A percentile compares a stretch with the other conserved stretches of the same genome.
These are phyloP conservation scores for Stenolophus ochropezus DNA, from an alignment of 2,888 invertebrate species.

Conservation along the genomic window DNA sequence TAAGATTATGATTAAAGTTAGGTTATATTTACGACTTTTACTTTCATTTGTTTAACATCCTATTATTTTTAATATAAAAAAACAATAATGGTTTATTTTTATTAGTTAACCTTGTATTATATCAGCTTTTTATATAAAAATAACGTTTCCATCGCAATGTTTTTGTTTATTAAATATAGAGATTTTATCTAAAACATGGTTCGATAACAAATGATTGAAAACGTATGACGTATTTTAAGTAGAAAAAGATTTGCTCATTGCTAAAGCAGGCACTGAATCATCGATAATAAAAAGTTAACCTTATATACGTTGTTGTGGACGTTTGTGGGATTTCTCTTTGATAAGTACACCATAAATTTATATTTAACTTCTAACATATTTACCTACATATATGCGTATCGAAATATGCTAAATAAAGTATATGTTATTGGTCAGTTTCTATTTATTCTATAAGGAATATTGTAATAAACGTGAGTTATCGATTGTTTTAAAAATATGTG, in stretches of 20 bases:
- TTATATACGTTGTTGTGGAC: slow-evolving; percentile 21
- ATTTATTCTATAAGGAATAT: too few species aligned
- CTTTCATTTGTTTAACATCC: too few species aligned
- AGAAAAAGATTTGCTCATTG: slow-evolving; percentile 35
- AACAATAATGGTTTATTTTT: background rate
- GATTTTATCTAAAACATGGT: slow-evolving; percentile 2
- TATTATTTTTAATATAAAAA: too few species aligned
- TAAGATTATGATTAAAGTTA: too few species aligned
- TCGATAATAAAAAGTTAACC: slow-evolving; percentile 33
- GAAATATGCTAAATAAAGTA: background rate
- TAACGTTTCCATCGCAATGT: background rate
- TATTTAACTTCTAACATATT: background rate
- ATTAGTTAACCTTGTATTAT: background rate
- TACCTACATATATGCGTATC: background rate
- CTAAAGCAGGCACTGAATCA: slow-evolving; percentile 37
- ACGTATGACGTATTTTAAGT: slow-evolving; percentile 22
- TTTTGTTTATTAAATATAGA: background rate
- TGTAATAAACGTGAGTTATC: too few species aligned
- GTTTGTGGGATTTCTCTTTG: background rate
- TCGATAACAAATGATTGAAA: slow-evolving; percentile 18
- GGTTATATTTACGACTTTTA: too few species aligned
- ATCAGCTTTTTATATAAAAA: background rate
- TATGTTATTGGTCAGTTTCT: background rate
- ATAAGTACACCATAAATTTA: slow-evolving; percentile 13
- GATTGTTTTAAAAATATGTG: too few species aligned